Conservation (phyloP, 2,797 vertebrate genomes). For the Crocodylus rhombifer region DNA sequence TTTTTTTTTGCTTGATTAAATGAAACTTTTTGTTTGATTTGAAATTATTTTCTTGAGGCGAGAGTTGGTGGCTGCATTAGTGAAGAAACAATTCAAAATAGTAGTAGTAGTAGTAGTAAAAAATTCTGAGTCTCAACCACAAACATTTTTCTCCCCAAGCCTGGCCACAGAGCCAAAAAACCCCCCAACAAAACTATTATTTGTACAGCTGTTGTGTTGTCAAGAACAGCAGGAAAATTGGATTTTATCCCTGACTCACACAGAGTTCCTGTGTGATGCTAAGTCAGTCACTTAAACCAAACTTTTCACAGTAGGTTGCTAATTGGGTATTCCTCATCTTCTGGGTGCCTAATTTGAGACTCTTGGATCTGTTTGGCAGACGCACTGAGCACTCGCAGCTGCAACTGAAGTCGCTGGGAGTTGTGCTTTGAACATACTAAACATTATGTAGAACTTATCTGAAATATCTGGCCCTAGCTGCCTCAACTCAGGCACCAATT, state of each 20-base stretch:
- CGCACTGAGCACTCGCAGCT: background rate
- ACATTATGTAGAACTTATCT: background rate
- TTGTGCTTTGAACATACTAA: background rate
- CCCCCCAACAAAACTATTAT: background rate
- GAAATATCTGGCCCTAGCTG: background rate
- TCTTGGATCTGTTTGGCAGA: background rate
- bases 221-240: conserved; percentile 1
- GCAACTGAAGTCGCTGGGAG: background rate
- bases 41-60: too few relatives aligned
- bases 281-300: background rate
- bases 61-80: too few relatives aligned
- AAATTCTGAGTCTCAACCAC: too few relatives aligned
- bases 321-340: too few relatives aligned
- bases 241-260: background rate
- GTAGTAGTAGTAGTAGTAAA: too few relatives aligned
- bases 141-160: too few relatives aligned
- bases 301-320: background rate
- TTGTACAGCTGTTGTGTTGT: background rate
- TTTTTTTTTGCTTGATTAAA: too few relatives aligned
- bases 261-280: background rate
- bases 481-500: accelerated
- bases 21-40: too few relatives aligned
- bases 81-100: too few relatives aligned
- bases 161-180: too few relatives aligned
- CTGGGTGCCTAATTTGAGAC: background rate